Conservation (phyloP, 2,888 invertebrate species). For the Rugalucina vietnamica region DNA sequence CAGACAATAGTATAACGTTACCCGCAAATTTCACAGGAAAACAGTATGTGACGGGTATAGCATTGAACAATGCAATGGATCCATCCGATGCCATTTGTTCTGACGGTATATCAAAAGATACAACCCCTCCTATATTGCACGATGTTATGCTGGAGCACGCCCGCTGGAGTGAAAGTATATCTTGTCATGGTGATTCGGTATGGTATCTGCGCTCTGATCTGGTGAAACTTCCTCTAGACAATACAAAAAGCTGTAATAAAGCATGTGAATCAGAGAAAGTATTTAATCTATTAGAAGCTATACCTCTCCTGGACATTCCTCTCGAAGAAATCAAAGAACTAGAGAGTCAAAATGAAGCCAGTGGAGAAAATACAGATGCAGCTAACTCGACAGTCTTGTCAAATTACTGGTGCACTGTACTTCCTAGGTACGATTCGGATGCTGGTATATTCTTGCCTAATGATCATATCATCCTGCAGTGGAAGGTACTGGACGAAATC, state of each 20-base stretch:
- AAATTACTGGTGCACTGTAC: slow-evolving; percentile 16
- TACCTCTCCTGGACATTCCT: neutral
- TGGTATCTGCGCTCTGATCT: slow-evolving; percentile 54
- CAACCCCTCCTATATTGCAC: slow-evolving; percentile 48
- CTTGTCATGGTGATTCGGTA: slow-evolving; percentile 37
- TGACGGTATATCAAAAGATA: slow-evolving; percentile 70
- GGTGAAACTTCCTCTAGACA: slow-evolving; percentile 23
- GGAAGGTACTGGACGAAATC: slow-evolving; percentile 48
- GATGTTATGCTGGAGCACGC: slow-evolving; percentile 54
- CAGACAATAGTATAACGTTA: neutral
- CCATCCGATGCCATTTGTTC: slow-evolving; percentile 70
- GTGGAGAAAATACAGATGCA: neutral
- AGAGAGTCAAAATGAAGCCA: neutral
- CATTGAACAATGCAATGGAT: slow-evolving; percentile 70
- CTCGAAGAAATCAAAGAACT: neutral
- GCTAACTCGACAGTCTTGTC: neutral
- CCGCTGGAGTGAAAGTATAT: slow-evolving; percentile 39
- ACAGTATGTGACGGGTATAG: slow-evolving; percentile 63
- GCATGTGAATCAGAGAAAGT: neutral
- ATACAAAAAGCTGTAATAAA: neutral
- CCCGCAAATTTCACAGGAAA: slow-evolving; percentile 45
- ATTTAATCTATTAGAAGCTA: neutral
- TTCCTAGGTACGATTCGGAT: slow-evolving; percentile 9
- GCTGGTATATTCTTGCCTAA: slow-evolving; percentile 51
- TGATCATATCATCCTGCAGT: slow-evolving; percentile 50